Conservation (phyloP, 2,113 vertebrate genomes). For the Acrocephalus kingi region DNA sequence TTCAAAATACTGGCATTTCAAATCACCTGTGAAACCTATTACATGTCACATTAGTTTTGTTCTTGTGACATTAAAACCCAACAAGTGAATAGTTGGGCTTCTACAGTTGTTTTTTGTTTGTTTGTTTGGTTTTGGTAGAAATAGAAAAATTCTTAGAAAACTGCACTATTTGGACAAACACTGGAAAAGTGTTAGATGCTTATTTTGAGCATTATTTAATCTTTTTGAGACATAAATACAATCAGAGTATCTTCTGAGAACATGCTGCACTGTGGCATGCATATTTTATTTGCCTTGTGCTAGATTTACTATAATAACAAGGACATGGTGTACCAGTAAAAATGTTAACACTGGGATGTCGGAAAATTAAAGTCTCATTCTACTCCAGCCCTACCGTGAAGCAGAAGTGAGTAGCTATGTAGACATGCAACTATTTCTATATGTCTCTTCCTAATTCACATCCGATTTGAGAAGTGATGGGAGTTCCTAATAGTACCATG, state of each 20-base stretch:
- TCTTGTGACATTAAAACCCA: not conserved
- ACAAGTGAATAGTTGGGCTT: not conserved
- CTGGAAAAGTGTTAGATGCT: not conserved
- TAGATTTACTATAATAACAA: not conserved
- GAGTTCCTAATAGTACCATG: not conserved
- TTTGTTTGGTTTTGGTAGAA: not conserved
- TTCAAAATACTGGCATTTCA: not conserved
- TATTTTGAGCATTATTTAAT: not conserved
- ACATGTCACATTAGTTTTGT: not conserved
- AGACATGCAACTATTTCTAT: not conserved
- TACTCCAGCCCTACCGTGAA: not conserved
- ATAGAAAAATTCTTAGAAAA: not conserved
- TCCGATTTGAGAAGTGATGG: not conserved
- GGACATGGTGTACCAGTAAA: not conserved
- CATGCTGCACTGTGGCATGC: not conserved
- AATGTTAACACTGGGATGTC: not conserved
- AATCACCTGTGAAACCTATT: not conserved
- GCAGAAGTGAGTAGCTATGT: not conserved
- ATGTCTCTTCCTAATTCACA: not conserved
- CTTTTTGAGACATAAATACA: not conserved
- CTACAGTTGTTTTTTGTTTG: not conserved
- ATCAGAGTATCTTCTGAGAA: not conserved
- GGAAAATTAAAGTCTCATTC: not conserved
- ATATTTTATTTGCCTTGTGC: not conserved
- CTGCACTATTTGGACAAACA: not conserved